Evolutionary conservation across 2,113 vertebrate genomes (phyloP).

Genomic region (Xiphophorus hellerii): DNA sequence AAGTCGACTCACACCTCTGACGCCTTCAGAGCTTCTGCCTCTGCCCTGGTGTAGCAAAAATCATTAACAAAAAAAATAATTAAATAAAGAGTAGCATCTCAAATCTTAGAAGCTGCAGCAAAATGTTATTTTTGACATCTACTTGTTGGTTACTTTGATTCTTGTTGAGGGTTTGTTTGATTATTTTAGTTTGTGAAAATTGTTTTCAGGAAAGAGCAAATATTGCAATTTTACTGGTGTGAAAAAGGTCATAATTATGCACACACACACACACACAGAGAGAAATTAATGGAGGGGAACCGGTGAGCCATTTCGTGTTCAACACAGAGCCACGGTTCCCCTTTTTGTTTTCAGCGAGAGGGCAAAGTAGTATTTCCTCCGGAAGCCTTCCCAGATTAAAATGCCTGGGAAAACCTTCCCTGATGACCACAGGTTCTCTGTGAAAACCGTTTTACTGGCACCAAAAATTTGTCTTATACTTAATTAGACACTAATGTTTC

Average conservation of each 20-base stretch:
- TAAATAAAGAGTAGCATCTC: not conserved
- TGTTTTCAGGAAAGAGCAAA: no score
- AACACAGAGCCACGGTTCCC: no score
- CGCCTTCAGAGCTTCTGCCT: constrained; percentile 5
- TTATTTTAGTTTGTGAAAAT: no score
- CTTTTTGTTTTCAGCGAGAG: no score
- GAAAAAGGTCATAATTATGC: not conserved
- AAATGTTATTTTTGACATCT: not conserved
- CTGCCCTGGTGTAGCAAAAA: not conserved
- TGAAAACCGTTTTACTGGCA: no score
- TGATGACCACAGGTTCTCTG: no score
- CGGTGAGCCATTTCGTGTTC: not conserved
- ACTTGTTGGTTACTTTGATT: not conserved
- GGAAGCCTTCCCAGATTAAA: no score
- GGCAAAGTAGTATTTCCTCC: no score
- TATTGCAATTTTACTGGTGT: not conserved
- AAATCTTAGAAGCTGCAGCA: not conserved
- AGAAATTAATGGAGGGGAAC: not conserved
- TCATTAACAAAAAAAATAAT: not conserved
- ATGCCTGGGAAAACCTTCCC: no score
- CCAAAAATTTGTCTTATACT: no score
- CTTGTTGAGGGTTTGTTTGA: no score
- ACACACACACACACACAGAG: accelerated
- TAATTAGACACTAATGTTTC: no score
- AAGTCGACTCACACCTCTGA: constrained; percentile 47